Percentiles rank a stretch among this genome's conserved stretches.
Evolutionary conservation across 2,888 invertebrate species (phyloP).

Genomic region (Hemaris fuciformis): DNA sequence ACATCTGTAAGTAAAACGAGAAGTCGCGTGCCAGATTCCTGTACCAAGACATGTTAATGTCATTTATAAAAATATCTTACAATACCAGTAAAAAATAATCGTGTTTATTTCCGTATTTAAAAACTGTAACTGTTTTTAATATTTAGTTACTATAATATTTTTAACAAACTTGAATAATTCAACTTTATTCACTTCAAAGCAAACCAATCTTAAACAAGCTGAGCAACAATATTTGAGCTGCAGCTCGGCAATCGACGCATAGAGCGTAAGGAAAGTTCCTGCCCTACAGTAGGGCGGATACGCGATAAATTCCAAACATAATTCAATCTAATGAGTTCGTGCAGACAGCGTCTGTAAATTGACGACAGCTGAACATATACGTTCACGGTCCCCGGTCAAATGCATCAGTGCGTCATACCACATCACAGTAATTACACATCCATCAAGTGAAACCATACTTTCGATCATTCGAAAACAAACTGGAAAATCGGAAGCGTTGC

Average conservation of each 20-base stretch:
- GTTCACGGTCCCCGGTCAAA: not conserved
- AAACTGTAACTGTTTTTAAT: too few relatives aligned
- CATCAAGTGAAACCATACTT: constrained; percentile 60
- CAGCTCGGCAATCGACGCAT: not conserved
- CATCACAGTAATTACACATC: constrained; percentile 9
- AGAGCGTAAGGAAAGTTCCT: not conserved
- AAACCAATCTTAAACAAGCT: too few relatives aligned
- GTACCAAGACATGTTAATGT: too few relatives aligned
- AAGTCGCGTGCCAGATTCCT: too few relatives aligned
- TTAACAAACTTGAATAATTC: too few relatives aligned
- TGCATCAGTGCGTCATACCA: not conserved
- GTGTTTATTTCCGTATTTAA: too few relatives aligned
- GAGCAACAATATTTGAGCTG: not conserved
- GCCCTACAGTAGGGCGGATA: not conserved
- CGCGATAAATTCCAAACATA: constrained; percentile 5
- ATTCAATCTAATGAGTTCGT: constrained; percentile 7
- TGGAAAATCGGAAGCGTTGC: constrained; percentile 59
- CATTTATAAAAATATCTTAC: too few relatives aligned
- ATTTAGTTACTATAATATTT: too few relatives aligned
- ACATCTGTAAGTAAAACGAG: too few relatives aligned
- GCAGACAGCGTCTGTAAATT: not conserved
- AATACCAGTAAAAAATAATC: too few relatives aligned
- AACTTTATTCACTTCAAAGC: too few relatives aligned
- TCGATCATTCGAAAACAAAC: constrained; percentile 53
- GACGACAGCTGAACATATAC: not conserved